Evolutionary conservation across 2,888 invertebrate genomes (phyloP), one percentile per base, ranked within the genome.

Genomic region (Merodon equestris): DNA sequence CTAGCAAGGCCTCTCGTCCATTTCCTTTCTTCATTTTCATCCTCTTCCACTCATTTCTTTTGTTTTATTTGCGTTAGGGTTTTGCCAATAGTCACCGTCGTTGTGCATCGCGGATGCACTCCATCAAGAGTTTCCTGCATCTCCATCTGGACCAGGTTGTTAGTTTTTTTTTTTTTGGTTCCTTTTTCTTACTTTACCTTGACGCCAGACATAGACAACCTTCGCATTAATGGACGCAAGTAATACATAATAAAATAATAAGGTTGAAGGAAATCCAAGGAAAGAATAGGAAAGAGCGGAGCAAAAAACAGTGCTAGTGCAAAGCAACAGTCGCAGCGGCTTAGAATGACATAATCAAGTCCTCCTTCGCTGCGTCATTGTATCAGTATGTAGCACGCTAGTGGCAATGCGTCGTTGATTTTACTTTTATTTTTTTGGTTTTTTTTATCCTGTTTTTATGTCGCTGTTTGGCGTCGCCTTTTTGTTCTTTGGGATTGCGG

Each of bases 311-410:
- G 3, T 27, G 27, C 27, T n/a, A n/a, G n/a, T n/a, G n/a, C 10
- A 44, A 47, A 34, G 53, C 27, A 47, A 53, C 54, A 18, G 38
- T 54, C 50, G n/a, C 38, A 57, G 54, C 68, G 74, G 68, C 74
- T 79, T 73, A 79, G 74, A 74, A 74, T 79, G 79, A 79, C 79
- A 79, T 79, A 79, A 79, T 79, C 73, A 64, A 79, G 79, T 79
- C 79, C 74, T 79, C 74, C 73, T 79, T 27, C 27, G 7, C 54
- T 73, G 56, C 63, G 68, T 45, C 74, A 64, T 79, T 66, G 60
- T 67, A 44, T 56, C 38, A 48, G 51, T 17, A 14, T 18, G 60
- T 19, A 13, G 58, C 10, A 1, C 27, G n/a, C n/a, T n/a, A n/a
- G n/a, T n/a, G n/a, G n/a, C n/a, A n/a, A n/a, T n/a, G n/a, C n/a